Conservation (phyloP, 1,140 invertebrate species). For the Drosophila nebulosa region DNA sequence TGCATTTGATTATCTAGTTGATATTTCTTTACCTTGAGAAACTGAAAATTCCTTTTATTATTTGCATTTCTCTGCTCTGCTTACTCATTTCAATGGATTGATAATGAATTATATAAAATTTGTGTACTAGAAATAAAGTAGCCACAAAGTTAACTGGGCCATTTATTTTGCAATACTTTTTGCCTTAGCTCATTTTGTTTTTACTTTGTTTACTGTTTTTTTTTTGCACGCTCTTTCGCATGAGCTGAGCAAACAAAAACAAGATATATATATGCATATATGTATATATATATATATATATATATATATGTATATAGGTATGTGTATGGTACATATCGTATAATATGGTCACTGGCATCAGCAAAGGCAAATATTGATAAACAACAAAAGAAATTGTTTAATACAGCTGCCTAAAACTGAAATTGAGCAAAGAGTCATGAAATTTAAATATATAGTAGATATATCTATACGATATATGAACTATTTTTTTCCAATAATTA, state of each 20-base stretch:
- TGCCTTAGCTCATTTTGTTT: slow-evolving; percentile 12
- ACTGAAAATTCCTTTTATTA: too few species aligned
- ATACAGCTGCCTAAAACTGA: slow-evolving; percentile 23
- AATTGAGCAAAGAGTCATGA: background rate
- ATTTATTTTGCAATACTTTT: background rate
- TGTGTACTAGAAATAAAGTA: too few species aligned
- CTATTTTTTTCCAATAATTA: slow-evolving; percentile 29
- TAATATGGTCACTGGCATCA: slow-evolving; percentile 19
- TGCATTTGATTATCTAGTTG: too few species aligned
- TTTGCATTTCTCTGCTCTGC: too few species aligned
- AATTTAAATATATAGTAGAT: slow-evolving; percentile 16
- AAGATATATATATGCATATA: slow-evolving; percentile 7
- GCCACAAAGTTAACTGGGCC: too few species aligned
- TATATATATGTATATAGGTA: background rate
- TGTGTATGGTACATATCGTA: slow-evolving; percentile 3
- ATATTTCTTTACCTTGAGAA: too few species aligned
- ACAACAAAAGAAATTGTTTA: slow-evolving; percentile 24
- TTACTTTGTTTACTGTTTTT: background rate
- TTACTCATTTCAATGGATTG: too few species aligned
- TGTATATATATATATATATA: background rate
- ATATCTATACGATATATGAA: slow-evolving; percentile 7
- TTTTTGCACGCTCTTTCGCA: background rate
- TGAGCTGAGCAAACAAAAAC: slow-evolving; percentile 21
- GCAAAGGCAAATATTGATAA: slow-evolving; percentile 43
- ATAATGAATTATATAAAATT: too few species aligned